Base-by-base conservation (phyloP, 2,113 vertebrate species). In the Phalacrocorax carbo region DNA sequence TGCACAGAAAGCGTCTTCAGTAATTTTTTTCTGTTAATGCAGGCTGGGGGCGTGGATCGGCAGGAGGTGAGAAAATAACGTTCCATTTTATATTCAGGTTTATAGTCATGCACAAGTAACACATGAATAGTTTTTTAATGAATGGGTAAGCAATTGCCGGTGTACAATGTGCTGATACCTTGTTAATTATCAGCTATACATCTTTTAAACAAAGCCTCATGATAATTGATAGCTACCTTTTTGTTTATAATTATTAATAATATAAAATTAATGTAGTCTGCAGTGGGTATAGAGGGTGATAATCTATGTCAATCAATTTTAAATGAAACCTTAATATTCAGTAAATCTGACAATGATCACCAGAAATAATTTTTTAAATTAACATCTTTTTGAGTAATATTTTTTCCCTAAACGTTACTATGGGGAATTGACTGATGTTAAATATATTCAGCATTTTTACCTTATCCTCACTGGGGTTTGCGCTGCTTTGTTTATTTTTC, bases 201-300 rank as follows among this genome's bases (percentile, higher is more conserved):
- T 82, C 23, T 89, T 80, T 57, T 46, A 76, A 85, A 51, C 40
- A 46, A 75, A 79, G 55, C 13, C 44, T 42, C 11, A 5, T 52
- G 46, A 18, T 82, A 90, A 83, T 73, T 85, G 73, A 38, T 88
- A 76, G 19, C 40, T 32, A 72, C 40, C 18, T 93, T 75, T 85
- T 82, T 88, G 36, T 90, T 95, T 61, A 12, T 88, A 40, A 69
- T 76, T 17, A 69, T 55, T 76, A 75, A 49, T 87, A 87, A 79
- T 51, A 34, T 32, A 52, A 94, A 94, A 84, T 79, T 30, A 83
- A 82, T 89, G 58, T 69, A 76, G 48, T 81, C 60, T 87, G n/a
- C 27, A 38, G 40, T 46, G 58, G 3, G 7, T 86, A 27, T 68
- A 60, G 79, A 62, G 76, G 46, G 27, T 81, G 60, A 66, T 93